phyloP scores from a whole-genome alignment of 2,113 vertebrate species.

The Agapornis roseicollis region DNA sequence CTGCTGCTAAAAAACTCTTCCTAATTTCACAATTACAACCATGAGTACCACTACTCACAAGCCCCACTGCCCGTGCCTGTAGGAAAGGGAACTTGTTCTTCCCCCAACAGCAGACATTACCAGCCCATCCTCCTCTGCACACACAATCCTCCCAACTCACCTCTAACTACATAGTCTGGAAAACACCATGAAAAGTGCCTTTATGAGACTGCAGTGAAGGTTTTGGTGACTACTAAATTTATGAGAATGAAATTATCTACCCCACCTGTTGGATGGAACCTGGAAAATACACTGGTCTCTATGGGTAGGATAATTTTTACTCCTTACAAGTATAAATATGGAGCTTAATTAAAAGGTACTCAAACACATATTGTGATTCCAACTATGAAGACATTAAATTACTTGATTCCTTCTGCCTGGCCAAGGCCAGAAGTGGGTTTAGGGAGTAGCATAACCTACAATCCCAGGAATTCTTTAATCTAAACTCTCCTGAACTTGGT shows the following conservation, averaged over 20 bases:
- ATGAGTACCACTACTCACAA: neutral
- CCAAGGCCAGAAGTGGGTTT: neutral
- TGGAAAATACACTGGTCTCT: neutral
- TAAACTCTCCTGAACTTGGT: neutral
- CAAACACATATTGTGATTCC: neutral
- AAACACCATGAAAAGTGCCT: neutral
- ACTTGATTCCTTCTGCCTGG: rapidly evolving
- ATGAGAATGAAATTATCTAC: neutral
- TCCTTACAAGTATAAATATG: neutral
- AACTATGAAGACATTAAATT: neutral
- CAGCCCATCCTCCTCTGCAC: neutral
- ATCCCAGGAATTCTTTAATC: neutral
- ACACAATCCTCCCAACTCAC: neutral
- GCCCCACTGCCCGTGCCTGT: neutral
- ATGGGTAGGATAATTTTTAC: neutral
- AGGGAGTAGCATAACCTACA: neutral
- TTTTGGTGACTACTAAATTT: neutral
- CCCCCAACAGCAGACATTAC: rapidly evolving
- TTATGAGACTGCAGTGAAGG: neutral
- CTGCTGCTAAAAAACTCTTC: neutral
- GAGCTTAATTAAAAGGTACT: neutral
- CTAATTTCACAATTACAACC: neutral
- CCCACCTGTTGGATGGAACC: neutral
- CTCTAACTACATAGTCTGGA: neutral
- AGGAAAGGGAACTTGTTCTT: neutral